Evolutionary conservation across 2,888 invertebrate species (phyloP).

Genomic region (Euclidia mi): DNA sequence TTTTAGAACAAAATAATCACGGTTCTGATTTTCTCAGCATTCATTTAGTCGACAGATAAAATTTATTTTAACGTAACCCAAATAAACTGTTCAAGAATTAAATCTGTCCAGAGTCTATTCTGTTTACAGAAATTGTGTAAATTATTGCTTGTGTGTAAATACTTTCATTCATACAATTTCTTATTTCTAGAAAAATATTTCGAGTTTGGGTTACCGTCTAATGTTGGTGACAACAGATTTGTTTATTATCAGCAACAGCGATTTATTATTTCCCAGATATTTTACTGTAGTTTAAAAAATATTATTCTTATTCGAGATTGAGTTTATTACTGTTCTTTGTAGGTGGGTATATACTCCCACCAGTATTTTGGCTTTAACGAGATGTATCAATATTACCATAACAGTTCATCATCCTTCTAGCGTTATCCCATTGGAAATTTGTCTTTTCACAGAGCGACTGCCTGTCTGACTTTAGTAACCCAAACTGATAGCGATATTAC

Average conservation of each 20-base stretch:
- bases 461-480: no score
- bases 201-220: background rate
- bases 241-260: slow-evolving; percentile 1
- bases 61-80: slow-evolving; percentile 13
- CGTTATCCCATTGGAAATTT: no score
- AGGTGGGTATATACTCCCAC: no score
- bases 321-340: no score
- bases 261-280: slow-evolving; percentile 1
- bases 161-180: slow-evolving; percentile 11
- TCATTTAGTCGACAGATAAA: slow-evolving; percentile 5
- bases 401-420: no score
- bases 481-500: no score
- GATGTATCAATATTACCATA: no score
- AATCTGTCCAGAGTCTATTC: slow-evolving; percentile 10
- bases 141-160: slow-evolving; percentile 12
- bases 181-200: background rate
- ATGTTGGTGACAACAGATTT: slow-evolving; percentile 5
- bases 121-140: slow-evolving; percentile 10
- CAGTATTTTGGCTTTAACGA: no score
- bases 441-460: no score
- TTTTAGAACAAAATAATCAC: slow-evolving; percentile 6
- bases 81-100: slow-evolving; percentile 12
- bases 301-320: background rate
- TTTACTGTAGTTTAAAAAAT: background rate
- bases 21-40: slow-evolving; percentile 5